These are phyloP conservation scores for Chaetorhynchus papuensis DNA, from an alignment of 2,113 vertebrate genomes.

Conservation along the genomic window DNA sequence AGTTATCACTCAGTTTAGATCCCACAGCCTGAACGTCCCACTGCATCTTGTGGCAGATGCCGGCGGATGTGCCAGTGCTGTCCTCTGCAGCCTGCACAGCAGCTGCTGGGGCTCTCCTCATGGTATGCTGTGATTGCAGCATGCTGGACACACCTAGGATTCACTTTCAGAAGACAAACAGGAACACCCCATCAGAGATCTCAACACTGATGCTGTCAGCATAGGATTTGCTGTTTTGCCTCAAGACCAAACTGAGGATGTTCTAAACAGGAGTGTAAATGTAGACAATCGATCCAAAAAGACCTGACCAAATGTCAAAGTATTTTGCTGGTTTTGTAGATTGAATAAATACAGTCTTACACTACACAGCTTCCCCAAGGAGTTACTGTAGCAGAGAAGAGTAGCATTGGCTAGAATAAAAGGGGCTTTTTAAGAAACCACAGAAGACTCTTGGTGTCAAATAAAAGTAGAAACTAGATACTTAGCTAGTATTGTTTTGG, in stretches of 20 bases:
- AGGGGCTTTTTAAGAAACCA: neutral
- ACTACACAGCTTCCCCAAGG: neutral
- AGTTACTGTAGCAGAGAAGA: neutral
- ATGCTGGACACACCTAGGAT: rapidly evolving
- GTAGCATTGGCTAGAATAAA: neutral
- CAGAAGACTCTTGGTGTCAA: neutral
- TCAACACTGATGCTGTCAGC: neutral
- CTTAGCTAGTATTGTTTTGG: neutral
- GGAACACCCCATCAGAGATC: neutral
- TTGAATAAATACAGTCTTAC: neutral
- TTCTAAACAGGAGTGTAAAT: neutral
- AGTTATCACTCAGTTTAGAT: neutral
- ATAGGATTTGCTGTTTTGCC: neutral
- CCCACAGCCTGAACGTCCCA: neutral
- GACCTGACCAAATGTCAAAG: neutral
- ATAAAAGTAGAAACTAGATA: neutral
- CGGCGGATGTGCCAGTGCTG: rapidly evolving
- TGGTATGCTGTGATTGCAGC: neutral
- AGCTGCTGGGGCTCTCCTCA: neutral
- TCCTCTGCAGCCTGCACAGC: neutral
- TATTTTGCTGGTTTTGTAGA: neutral
- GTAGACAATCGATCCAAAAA: neutral
- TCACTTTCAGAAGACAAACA: neutral
- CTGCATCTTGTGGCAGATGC: neutral
- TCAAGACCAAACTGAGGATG: neutral